Evolutionary conservation across 2,113 vertebrate species (phyloP).

Genomic region (Caranx ignobilis): DNA sequence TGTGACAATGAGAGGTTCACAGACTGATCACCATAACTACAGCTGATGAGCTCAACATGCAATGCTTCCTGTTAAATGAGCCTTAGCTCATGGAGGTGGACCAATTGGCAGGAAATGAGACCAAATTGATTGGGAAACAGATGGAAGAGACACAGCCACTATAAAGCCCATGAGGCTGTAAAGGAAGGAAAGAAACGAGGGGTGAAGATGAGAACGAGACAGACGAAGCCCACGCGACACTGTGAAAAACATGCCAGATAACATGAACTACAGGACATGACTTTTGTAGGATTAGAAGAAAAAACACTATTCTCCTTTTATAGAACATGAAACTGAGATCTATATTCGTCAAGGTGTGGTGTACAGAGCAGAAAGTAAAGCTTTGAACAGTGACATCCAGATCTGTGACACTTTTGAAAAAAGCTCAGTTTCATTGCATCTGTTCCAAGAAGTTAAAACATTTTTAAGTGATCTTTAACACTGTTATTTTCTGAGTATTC

Average conservation of each 20-base stretch:
- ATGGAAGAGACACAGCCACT: conserved; percentile 64
- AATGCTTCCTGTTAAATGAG: conserved; percentile 69
- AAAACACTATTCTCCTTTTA: conserved; percentile 6
- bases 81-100: conserved; percentile 64
- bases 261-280: neutral
- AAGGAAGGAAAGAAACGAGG: conserved; percentile 53
- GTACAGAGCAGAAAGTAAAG: neutral
- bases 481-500: conserved; percentile 13
- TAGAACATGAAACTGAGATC: conserved; percentile 6
- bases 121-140: conserved; percentile 74
- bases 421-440: neutral
- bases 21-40: conserved; percentile 61
- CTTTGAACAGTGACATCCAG: neutral
- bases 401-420: conserved; percentile 5
- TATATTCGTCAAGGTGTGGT: neutral
- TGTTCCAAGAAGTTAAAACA: neutral
- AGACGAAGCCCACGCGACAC: neutral
- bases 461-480: neutral
- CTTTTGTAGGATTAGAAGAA: conserved; percentile 3
- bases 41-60: conserved; percentile 65
- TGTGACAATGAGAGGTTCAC: conserved; percentile 19
- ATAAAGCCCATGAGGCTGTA: conserved; percentile 43
- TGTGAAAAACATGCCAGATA: conserved; percentile 31
- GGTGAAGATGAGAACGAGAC: conserved; percentile 33
- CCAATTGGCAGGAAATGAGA: conserved; percentile 77